Base-by-base conservation (phyloP, 2,797 vertebrate genomes). In the Mionectes olivaceus region DNA sequence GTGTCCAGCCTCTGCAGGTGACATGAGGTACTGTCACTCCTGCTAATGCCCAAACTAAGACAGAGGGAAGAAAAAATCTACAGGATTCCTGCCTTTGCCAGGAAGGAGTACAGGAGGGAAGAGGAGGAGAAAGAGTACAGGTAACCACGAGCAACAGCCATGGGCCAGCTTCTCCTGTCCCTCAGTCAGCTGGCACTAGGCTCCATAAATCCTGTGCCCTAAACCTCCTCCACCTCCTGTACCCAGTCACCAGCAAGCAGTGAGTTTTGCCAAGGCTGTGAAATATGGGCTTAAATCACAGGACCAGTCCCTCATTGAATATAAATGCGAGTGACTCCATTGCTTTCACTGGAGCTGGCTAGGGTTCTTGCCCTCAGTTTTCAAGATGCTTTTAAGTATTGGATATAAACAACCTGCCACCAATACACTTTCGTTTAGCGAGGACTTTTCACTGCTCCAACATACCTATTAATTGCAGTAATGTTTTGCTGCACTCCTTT, bases 401-500 rank as follows among this genome's bases (percentile, higher is more conserved):
- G 32, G 25, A 37, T 73, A 43, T 90, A 96, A 97, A 84, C 57
- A 92, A 71, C 27, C 32, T 87, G 55, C 81, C 59, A 76, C 84
- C 57, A 63, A 89, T 92, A 75, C 74, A 83, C 69, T 81, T 95
- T 76, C 32, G 53, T 93, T 95, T 69, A 96, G 90, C 94, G 90
- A 74, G 88, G 91, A 91, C 93, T 97, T 97, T 97, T 96, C 96
- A 95, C 71, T 93, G 84, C 81, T 95, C 68, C 73, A 93, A 71
- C 8, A 1, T 87, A 89, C 81, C 75, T 97, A 96, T 97, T 96
- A 97, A 97, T 91, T 96, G 92, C 90, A 97, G 84, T 92, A 96
- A 93, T 96, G 95, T 96, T 97, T 96, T 97, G 77, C 87, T 95
- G 94, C 90, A 94, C 81, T 97, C 69, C 80, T 97, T 94, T 93